Percentiles rank a stretch among this genome's conserved stretches.
phyloP scores from a whole-genome alignment of 2,113 vertebrate species.

The Chunga burmeisteri region DNA sequence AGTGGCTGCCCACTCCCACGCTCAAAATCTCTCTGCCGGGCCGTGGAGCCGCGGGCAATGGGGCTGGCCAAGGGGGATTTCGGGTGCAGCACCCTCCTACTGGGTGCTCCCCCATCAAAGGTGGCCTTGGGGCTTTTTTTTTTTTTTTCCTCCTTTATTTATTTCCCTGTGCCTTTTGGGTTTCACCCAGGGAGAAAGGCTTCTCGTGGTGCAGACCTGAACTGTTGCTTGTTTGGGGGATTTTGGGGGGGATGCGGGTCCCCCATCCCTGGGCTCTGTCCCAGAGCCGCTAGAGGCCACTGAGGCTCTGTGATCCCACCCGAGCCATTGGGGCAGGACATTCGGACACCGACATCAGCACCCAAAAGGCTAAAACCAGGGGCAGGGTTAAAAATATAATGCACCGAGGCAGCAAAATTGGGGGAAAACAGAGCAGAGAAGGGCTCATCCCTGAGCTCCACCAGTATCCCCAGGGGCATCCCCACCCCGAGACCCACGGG shows the following conservation, averaged over 20 bases:
- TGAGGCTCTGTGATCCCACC: conserved; percentile 21
- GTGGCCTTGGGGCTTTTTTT: background rate
- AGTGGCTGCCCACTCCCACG: accelerated
- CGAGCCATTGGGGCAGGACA: background rate
- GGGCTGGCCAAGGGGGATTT: background rate
- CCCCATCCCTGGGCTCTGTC: background rate
- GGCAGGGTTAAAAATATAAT: accelerated
- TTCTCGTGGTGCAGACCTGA: accelerated
- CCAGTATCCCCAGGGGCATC: background rate
- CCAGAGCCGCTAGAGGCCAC: conserved; percentile 73
- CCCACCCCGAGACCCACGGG: accelerated
- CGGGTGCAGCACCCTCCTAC: background rate
- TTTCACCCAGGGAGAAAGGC: accelerated
- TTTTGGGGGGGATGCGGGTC: accelerated
- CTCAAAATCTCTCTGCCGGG: background rate
- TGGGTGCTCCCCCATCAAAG: background rate
- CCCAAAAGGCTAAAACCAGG: background rate
- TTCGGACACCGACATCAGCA: accelerated
- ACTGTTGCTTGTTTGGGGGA: accelerated
- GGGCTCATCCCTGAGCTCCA: background rate
- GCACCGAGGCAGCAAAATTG: accelerated
- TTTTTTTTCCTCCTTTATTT: background rate
- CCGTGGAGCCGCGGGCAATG: accelerated
- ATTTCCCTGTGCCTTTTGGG: background rate
- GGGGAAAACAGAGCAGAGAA: background rate